Evolutionary conservation across 2,797 vertebrate genomes (phyloP).

Genomic region (Tragopan temminckii): DNA sequence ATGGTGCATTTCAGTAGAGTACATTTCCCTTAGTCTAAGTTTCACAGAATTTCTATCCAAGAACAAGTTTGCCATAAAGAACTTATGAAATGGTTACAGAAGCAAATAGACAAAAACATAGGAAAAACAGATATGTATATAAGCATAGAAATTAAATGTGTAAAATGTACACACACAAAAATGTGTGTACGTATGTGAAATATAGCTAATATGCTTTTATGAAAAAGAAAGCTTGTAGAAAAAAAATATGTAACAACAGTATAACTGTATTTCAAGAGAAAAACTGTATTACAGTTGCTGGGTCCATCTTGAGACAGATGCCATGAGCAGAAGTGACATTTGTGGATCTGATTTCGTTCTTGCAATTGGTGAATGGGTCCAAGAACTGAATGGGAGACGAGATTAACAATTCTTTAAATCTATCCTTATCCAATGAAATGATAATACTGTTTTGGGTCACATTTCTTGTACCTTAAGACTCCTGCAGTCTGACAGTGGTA

Average conservation of each 20-base stretch:
- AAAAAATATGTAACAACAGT: neutral
- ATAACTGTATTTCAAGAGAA: neutral
- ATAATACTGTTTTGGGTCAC: neutral
- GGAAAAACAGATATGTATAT: neutral
- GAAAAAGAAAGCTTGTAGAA: neutral
- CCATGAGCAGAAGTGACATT: neutral
- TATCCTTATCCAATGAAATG: neutral
- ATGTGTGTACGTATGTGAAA: neutral
- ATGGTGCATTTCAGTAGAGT: neutral
- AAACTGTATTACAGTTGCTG: neutral
- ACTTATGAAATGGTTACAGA: neutral
- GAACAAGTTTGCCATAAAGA: neutral
- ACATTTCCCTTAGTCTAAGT: neutral
- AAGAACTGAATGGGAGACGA: neutral
- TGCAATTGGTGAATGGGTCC: neutral
- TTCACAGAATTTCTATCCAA: neutral
- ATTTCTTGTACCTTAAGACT: neutral
- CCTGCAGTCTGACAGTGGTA: neutral
- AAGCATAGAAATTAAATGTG: neutral
- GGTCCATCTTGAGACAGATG: neutral
- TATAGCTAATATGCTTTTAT: neutral
- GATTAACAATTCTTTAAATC: neutral
- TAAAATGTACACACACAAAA: neutral
- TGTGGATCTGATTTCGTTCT: neutral
- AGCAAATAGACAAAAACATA: neutral